Conservation (phyloP, 2,113 vertebrate species). For the Syrmaticus mikado region DNA sequence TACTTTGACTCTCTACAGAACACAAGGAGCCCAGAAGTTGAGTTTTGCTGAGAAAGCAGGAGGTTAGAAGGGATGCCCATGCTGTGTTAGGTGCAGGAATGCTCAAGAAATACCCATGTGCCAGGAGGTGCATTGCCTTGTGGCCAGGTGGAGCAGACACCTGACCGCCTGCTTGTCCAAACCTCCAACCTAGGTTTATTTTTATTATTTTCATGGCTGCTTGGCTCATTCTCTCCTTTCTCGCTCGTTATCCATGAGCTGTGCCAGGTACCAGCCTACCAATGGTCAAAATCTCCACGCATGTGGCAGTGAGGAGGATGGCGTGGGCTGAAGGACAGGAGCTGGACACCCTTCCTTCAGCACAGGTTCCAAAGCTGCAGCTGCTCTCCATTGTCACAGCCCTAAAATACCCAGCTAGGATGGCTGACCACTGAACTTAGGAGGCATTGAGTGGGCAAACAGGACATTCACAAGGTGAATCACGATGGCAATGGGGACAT, state of each 20-base stretch:
- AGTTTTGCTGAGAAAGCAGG: background rate
- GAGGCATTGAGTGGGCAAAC: background rate
- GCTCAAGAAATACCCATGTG: accelerated
- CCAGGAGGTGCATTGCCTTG: accelerated
- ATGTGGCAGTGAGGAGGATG: background rate
- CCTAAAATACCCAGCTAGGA: accelerated
- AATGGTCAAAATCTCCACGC: background rate
- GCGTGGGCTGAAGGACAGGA: background rate
- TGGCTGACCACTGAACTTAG: background rate
- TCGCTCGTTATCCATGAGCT: background rate
- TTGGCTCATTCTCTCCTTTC: background rate
- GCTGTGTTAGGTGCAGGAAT: background rate
- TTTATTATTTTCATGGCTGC: background rate
- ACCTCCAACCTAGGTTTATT: background rate
- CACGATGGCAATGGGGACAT: accelerated
- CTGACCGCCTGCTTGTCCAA: background rate
- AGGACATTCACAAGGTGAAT: background rate
- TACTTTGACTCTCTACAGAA: background rate
- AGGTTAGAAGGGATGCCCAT: background rate
- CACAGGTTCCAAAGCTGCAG: background rate
- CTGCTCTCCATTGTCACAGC: background rate
- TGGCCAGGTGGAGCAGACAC: background rate
- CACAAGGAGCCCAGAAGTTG: background rate
- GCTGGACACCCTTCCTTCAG: background rate
- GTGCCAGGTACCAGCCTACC: background rate